Evolutionary conservation across 2,888 invertebrate genomes (phyloP).

Genomic region (Scaptomyza caliginosa): DNA sequence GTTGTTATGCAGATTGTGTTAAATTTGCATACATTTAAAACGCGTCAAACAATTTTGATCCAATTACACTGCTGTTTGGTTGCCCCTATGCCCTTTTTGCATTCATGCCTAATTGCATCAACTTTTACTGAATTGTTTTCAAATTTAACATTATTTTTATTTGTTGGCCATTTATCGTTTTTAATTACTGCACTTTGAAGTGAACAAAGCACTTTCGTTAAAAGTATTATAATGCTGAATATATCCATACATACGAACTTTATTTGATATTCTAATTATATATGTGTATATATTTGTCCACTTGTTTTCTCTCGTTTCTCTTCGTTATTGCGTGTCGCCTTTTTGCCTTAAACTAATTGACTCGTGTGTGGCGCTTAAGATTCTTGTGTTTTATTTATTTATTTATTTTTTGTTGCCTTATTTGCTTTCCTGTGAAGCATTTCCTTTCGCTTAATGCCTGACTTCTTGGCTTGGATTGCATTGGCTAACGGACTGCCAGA

Average conservation of each 20-base stretch:
- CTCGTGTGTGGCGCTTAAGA: constrained; percentile 32
- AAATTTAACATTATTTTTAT: constrained; percentile 47
- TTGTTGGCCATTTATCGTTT: constrained; percentile 18
- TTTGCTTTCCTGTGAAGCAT: constrained; percentile 6
- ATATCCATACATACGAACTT: too few relatives aligned
- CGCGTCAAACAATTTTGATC: constrained; percentile 35
- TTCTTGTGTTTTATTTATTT: constrained; percentile 4
- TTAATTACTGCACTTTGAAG: too few relatives aligned
- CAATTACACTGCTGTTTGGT: constrained; percentile 19
- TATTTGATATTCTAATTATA: background rate
- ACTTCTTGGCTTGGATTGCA: constrained; percentile 3
- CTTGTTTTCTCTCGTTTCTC: too few relatives aligned
- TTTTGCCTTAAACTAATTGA: constrained; percentile 44
- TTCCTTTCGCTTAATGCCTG: background rate
- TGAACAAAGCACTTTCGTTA: too few relatives aligned
- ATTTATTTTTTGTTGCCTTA: constrained; percentile 1
- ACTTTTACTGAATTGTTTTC: constrained; percentile 47
- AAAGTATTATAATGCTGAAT: too few relatives aligned
- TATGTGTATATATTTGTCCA: background rate
- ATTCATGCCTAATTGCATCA: constrained; percentile 20
- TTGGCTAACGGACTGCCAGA: constrained; percentile 37
- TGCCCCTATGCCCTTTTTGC: background rate
- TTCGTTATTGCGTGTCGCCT: background rate
- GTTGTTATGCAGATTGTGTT: constrained; percentile 24
- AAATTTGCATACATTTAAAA: constrained; percentile 34